phyloP scores from a whole-genome alignment of 2,797 vertebrate genomes.

The Uromys caudimaculatus region DNA sequence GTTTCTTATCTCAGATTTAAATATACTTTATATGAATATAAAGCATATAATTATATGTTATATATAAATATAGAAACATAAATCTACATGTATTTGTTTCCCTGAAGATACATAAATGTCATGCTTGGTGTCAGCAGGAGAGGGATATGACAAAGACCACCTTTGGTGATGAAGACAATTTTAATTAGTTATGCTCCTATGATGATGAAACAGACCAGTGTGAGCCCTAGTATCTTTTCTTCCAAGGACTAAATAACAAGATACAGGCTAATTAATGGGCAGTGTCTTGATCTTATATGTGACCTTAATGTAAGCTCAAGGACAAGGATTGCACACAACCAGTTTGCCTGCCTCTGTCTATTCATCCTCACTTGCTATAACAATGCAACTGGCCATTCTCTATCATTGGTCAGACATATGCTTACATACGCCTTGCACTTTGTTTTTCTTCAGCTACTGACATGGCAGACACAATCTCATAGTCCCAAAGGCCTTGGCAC shows the following conservation, averaged over 20 bases:
- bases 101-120: background rate
- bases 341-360: background rate
- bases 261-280: background rate
- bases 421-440: background rate
- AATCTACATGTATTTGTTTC: background rate
- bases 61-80: background rate
- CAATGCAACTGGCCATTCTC: background rate
- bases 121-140: background rate
- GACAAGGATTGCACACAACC: background rate
- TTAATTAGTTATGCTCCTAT: background rate
- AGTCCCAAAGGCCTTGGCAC: background rate
- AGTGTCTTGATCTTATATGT: background rate
- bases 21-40: background rate
- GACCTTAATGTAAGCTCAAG: background rate
- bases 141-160: background rate
- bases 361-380: background rate
- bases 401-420: background rate
- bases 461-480: background rate
- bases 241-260: constrained; percentile 1
- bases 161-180: background rate
- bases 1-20: background rate
- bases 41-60: background rate
- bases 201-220: background rate
- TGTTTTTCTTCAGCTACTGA: background rate
- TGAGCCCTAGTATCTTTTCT: background rate